These are phyloP conservation scores for Lepus europaeus DNA, from an alignment of 2,113 vertebrate species.

Conservation along the genomic window DNA sequence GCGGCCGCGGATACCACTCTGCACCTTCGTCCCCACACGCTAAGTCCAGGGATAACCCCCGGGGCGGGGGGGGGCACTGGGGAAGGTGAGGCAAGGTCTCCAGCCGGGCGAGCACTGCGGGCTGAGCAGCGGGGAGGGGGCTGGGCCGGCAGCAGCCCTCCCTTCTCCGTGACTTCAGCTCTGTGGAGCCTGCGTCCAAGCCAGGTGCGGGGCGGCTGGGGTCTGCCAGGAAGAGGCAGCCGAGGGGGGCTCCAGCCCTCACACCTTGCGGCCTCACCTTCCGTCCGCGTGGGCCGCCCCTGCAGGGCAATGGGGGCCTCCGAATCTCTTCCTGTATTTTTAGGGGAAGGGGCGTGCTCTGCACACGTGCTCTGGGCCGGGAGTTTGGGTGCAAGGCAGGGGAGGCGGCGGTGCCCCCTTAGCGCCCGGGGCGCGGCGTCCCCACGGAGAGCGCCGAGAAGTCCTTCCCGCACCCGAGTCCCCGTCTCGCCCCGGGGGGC, in stretches of 20 bases:
- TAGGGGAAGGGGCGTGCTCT: not conserved
- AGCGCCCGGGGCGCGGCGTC: not conserved
- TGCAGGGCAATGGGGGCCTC: not conserved
- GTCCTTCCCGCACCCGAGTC: not conserved
- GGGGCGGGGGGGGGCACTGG: not conserved
- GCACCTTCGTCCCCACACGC: not conserved
- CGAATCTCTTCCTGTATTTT: not conserved
- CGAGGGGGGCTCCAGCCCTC: not conserved
- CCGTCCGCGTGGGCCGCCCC: not conserved
- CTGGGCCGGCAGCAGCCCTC: not conserved
- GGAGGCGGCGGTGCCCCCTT: not conserved
- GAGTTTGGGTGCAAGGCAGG: not conserved
- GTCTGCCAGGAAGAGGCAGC: not conserved
- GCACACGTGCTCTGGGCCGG: not conserved
- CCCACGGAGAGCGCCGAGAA: not conserved
- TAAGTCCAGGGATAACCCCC: not conserved
- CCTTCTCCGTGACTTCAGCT: not conserved
- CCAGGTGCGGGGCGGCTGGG: not conserved
- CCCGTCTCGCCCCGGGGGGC: not conserved
- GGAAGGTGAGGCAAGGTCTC: not conserved
- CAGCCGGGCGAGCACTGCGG: not conserved
- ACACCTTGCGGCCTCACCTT: not conserved
- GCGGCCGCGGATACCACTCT: not conserved
- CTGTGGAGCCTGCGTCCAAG: conserved; percentile 33
- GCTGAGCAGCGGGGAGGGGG: not conserved